A percentile compares a stretch with the other conserved stretches of the same genome.
phyloP scores from a whole-genome alignment of 2,888 invertebrate genomes.

The Chrysodeixis includens region DNA sequence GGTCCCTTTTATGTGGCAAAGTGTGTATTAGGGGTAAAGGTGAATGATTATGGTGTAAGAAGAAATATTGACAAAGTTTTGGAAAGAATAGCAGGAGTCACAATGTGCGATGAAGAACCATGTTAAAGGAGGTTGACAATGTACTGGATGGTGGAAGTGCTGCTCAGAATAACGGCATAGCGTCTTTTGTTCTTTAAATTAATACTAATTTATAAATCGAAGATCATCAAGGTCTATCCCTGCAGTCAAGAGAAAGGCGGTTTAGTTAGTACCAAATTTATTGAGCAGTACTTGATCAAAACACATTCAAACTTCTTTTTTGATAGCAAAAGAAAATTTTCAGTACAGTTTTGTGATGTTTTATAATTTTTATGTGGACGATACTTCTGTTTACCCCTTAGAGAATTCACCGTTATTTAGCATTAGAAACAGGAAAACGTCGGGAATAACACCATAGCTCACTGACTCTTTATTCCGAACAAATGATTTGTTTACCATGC shows the following conservation, averaged over 20 bases:
- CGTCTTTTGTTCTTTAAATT: too few relatives aligned
- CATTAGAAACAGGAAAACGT: not conserved
- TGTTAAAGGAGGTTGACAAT: too few relatives aligned
- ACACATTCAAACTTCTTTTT: too few relatives aligned
- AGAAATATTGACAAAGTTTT: not conserved
- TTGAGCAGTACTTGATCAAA: too few relatives aligned
- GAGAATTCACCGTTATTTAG: not conserved
- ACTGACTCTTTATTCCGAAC: conserved; percentile 20
- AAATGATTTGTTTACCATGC: conserved; percentile 44
- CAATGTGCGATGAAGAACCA: not conserved
- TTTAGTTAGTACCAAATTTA: too few relatives aligned
- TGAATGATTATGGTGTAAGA: not conserved
- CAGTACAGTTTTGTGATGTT: not conserved
- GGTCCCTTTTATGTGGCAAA: conserved; percentile 5
- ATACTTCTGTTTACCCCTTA: not conserved
- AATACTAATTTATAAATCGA: too few relatives aligned
- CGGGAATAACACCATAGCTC: not conserved
- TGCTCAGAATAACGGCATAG: too few relatives aligned
- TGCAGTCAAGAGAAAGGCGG: too few relatives aligned
- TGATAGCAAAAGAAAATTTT: not conserved
- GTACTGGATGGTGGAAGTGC: too few relatives aligned
- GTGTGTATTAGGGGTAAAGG: conserved; percentile 1
- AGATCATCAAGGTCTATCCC: too few relatives aligned
- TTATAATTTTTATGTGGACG: not conserved
- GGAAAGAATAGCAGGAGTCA: too few relatives aligned